Conservation (phyloP, 1,140 invertebrate genomes). For the Microplitis demolitor region DNA sequence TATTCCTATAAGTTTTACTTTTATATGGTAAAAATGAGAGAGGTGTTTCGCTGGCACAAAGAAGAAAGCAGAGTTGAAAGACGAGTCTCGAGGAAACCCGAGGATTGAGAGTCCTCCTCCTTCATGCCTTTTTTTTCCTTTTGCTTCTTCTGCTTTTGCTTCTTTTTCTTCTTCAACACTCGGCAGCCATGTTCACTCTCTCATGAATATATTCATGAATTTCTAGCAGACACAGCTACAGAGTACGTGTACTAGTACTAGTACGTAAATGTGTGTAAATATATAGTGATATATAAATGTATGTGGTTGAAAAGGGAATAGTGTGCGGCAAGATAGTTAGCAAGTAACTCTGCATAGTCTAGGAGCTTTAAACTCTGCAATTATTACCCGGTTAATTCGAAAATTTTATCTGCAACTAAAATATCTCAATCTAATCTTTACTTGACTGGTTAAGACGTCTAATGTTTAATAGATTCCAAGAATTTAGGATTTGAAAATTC, state of each 20-base stretch:
- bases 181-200: constrained; percentile 30
- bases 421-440: no score
- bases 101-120: constrained; percentile 3
- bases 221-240: constrained; percentile 9
- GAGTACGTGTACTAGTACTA: not conserved
- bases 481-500: no score
- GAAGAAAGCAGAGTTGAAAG: constrained; percentile 7
- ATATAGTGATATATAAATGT: no score
- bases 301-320: not conserved
- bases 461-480: no score
- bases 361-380: constrained; percentile 16
- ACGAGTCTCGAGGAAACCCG: not conserved
- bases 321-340: constrained; percentile 20
- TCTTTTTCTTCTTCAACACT: constrained; percentile 8
- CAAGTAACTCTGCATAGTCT: constrained; percentile 25
- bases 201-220: constrained; percentile 36
- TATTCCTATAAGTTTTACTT: not conserved
- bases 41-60: not conserved
- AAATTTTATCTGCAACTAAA: not conserved
- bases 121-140: not conserved
- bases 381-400: not conserved
- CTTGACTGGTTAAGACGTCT: no score
- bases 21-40: not conserved
- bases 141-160: not conserved
- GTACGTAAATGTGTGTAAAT: not conserved